phyloP scores from a whole-genome alignment of 2,888 invertebrate species.

The Ochlodes sylvanus region DNA sequence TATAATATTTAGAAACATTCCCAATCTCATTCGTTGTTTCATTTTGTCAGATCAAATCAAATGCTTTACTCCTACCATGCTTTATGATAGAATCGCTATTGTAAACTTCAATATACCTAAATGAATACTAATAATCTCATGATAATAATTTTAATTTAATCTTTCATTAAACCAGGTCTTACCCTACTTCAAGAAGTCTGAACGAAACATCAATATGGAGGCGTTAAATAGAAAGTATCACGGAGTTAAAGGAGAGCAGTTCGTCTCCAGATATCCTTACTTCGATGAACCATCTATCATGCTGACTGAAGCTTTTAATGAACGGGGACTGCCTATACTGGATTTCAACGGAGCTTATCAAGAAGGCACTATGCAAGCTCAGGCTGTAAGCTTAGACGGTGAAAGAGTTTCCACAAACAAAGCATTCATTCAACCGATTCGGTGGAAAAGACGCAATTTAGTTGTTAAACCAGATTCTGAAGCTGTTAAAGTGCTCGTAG shows the following conservation, averaged over 20 bases:
- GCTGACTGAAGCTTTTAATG: conserved; percentile 83
- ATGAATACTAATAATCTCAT: too few species aligned
- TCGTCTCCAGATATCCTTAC: conserved; percentile 85
- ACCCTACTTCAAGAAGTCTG: conserved; percentile 88
- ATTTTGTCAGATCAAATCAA: too few species aligned
- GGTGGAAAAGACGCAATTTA: conserved; percentile 80
- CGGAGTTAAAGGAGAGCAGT: conserved; percentile 84
- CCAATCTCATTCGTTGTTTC: too few species aligned
- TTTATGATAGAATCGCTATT: too few species aligned
- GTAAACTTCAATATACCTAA: too few species aligned
- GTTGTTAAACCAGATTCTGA: conserved; percentile 78
- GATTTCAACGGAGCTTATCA: conserved; percentile 84
- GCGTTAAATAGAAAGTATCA: conserved; percentile 82
- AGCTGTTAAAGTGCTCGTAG: conserved; percentile 83
- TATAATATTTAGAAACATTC: too few species aligned
- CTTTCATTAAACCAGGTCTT: conserved; percentile 68
- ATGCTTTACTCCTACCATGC: too few species aligned
- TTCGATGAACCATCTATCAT: conserved; percentile 83
- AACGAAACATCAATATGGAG: conserved; percentile 83
- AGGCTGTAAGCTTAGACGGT: conserved; percentile 83
- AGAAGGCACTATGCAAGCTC: conserved; percentile 84
- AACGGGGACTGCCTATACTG: conserved; percentile 82
- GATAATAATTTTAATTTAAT: too few species aligned
- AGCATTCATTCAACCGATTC: conserved; percentile 87
- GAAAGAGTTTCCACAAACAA: conserved; percentile 85